Percentiles rank a stretch among this genome's conserved stretches.
phyloP scores from a whole-genome alignment of 2,113 vertebrate genomes.

The Actenoides lindsayi region DNA sequence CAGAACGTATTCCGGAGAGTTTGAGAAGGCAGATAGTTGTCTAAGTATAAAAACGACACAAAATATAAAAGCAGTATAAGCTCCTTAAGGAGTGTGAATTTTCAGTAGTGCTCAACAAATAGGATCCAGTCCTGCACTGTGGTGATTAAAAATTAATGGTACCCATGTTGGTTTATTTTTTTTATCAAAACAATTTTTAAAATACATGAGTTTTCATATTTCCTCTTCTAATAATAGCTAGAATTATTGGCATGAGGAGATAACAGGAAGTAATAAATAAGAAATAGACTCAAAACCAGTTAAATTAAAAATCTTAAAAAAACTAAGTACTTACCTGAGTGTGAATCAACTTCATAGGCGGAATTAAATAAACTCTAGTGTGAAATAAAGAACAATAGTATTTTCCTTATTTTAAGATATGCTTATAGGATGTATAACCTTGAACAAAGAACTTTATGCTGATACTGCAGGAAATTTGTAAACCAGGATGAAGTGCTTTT shows the following conservation, averaged over 20 bases:
- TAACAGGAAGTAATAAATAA: background rate
- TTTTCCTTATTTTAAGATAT: conserved; percentile 19
- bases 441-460: conserved; percentile 50
- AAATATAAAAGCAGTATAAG: background rate
- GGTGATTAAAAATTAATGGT: background rate
- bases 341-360: background rate
- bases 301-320: background rate
- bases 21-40: background rate
- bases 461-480: conserved; percentile 56
- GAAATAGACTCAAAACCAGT: background rate
- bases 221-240: background rate
- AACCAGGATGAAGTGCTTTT: conserved; percentile 44
- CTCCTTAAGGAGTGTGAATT: background rate
- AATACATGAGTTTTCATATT: background rate
- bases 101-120: background rate
- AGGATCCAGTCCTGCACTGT: background rate
- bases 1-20: background rate
- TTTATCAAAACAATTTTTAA: background rate
- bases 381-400: background rate
- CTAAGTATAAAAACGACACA: background rate
- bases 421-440: conserved; percentile 18
- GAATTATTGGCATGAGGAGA: background rate
- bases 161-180: background rate
- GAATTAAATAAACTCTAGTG: background rate
- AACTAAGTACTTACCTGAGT: background rate